Percentiles rank a stretch among this genome's conserved stretches.
Evolutionary conservation across 1,140 invertebrate species (phyloP).

Genomic region (Hylaeus anthracinus): DNA sequence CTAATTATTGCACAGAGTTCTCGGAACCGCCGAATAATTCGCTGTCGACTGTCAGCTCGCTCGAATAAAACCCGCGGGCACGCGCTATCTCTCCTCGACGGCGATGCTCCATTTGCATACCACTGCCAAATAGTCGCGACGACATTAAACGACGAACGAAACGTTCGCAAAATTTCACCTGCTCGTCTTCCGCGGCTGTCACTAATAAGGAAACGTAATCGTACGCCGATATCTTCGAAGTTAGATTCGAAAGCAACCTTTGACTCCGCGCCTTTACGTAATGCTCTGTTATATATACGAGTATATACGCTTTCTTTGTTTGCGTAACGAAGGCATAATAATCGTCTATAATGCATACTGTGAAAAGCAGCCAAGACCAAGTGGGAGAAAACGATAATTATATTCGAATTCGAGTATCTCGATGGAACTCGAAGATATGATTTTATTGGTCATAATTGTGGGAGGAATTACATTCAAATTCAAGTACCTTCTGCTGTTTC

Average conservation of each 20-base stretch:
- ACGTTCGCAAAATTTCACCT: neutral
- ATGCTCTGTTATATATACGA: neutral
- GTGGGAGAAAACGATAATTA: too few relatives aligned
- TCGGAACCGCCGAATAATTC: slow-evolving; percentile 45
- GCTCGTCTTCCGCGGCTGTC: too few relatives aligned
- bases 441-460: too few relatives aligned
- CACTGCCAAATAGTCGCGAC: neutral
- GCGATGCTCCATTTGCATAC: slow-evolving; percentile 19
- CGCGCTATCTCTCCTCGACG: neutral
- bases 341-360: too few relatives aligned
- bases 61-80: neutral
- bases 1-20: slow-evolving; percentile 52
- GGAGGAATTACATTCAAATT: too few relatives aligned
- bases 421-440: too few relatives aligned
- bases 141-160: neutral
- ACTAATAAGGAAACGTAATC: neutral
- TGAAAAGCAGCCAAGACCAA: too few relatives aligned
- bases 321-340: too few relatives aligned
- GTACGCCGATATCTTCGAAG: too few relatives aligned
- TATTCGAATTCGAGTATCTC: too few relatives aligned
- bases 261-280: neutral
- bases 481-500: too few relatives aligned
- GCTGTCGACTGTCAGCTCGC: slow-evolving; percentile 4
- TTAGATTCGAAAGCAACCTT: neutral
- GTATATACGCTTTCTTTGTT: too few relatives aligned